Base-by-base conservation (phyloP, 2,797 vertebrate genomes). In the Cygnus olor region DNA sequence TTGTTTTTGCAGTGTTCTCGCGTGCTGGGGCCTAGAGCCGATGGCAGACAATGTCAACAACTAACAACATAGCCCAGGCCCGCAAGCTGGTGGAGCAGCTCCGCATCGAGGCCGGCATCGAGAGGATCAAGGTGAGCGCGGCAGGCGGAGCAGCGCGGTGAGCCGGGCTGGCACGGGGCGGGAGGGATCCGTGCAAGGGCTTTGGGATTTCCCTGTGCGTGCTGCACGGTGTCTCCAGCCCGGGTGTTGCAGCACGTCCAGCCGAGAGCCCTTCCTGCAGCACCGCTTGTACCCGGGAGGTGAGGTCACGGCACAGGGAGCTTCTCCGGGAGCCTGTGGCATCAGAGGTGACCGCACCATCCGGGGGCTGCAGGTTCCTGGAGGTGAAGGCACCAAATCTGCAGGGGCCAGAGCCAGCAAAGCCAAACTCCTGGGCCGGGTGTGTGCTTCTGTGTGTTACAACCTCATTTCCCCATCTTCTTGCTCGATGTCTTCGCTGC, bases 61-160 rank as follows among this genome's bases (percentile, higher is more conserved):
- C 98, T 99, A 99, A 99, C 98, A 99, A 99, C 97, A 98, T 99
- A 83, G 99, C 99, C 10, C 99, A 99, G 98, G 99, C 99, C 96
- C 98, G 99, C 80, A 99, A 99, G 98, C 98, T 99, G 97, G 99
- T 99, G 97, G 99, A 99, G 96, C 99, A 99, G 98, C 98, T 99
- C 91, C 98, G 99, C 96, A 99, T 99, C 5, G 99, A 99, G 89
- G 99, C 99, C 6, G 99, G 99, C 13, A 98, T 99, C 6, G 99
- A 99, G 95, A 98, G 99, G 85, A 99, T 99, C 87, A 99, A 99
- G 99, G 99, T 99, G 95, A 94, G 96, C 4, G 0, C 9, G 0
- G 21, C 38, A 32, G 30, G 27, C 5, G 12, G 40, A 5, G n/a
- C 4, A 9, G 27, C 20, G 0, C 49, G 49, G 49, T 49, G 24